phyloP scores from a whole-genome alignment of 2,113 vertebrate species.

The Cynopterus brachyotis region DNA sequence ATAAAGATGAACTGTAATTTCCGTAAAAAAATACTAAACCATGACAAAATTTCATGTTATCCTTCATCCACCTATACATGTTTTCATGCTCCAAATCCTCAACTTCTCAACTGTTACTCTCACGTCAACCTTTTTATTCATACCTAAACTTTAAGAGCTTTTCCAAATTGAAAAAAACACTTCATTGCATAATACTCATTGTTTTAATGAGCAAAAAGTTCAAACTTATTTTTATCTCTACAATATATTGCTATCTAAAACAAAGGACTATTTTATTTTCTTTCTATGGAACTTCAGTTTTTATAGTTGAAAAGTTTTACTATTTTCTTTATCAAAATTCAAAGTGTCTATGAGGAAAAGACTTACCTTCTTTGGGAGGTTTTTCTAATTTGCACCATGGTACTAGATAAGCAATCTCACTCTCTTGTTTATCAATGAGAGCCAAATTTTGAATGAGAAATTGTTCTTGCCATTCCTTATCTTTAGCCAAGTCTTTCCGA shows the following conservation, averaged over 20 bases:
- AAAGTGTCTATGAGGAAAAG: neutral
- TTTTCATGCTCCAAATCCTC: neutral
- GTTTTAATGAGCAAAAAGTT: neutral
- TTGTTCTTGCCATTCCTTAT: conserved; percentile 90
- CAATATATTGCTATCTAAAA: neutral
- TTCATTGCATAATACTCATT: neutral
- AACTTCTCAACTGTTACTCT: neutral
- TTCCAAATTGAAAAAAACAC: neutral
- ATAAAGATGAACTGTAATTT: neutral
- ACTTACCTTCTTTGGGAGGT: conserved; percentile 90
- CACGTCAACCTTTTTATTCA: neutral
- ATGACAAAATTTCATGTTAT: neutral
- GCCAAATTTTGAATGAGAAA: conserved; percentile 85
- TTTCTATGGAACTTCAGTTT: neutral
- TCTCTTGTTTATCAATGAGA: conserved; percentile 88
- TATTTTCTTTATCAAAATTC: neutral
- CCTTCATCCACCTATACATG: neutral
- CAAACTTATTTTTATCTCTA: neutral
- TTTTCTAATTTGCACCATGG: conserved; percentile 91
- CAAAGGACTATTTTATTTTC: neutral
- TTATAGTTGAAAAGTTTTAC: neutral
- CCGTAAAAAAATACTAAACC: neutral
- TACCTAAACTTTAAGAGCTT: neutral
- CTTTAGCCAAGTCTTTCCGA: conserved; percentile 85
- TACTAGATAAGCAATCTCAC: conserved; percentile 91